Evolutionary conservation across 2,888 invertebrate genomes (phyloP).

Genomic region (Aphodius granarius): DNA sequence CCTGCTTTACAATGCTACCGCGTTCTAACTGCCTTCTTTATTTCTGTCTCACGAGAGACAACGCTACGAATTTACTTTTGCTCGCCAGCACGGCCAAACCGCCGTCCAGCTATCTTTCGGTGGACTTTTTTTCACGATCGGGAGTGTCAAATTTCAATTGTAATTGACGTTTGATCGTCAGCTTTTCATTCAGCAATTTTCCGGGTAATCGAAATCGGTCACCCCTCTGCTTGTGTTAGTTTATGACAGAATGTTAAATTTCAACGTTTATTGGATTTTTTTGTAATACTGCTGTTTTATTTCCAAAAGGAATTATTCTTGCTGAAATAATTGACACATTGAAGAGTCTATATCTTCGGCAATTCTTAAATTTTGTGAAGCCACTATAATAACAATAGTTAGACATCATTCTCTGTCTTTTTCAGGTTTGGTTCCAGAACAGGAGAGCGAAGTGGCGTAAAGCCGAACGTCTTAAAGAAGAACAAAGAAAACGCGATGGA

Average conservation of each 20-base stretch:
- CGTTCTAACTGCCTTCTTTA: slow-evolving; percentile 46
- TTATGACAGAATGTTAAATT: neutral
- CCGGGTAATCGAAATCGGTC: neutral
- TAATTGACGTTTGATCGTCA: slow-evolving; percentile 12
- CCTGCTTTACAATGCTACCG: slow-evolving; percentile 47
- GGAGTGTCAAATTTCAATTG: slow-evolving; percentile 25
- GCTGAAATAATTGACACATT: too few relatives aligned
- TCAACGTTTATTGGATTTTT: neutral
- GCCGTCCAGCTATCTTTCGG: slow-evolving; percentile 13
- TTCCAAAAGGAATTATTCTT: neutral
- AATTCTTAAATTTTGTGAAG: too few relatives aligned
- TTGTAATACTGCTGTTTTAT: neutral
- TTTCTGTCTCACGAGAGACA: slow-evolving; percentile 44
- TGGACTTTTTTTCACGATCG: slow-evolving; percentile 14
- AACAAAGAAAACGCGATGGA: slow-evolving; percentile 82
- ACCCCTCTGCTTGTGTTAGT: neutral
- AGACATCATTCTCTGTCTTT: neutral
- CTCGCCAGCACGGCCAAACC: slow-evolving; percentile 8
- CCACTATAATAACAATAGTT: too few relatives aligned
- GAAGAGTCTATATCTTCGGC: too few relatives aligned
- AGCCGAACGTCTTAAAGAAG: slow-evolving; percentile 88
- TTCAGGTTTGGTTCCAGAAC: slow-evolving; percentile 92
- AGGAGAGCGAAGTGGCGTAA: slow-evolving; percentile 91
- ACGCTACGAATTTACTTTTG: slow-evolving; percentile 38
- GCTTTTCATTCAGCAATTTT: neutral